Base-by-base conservation (phyloP, 2,888 invertebrate genomes). In the Drosophila colorata region DNA sequence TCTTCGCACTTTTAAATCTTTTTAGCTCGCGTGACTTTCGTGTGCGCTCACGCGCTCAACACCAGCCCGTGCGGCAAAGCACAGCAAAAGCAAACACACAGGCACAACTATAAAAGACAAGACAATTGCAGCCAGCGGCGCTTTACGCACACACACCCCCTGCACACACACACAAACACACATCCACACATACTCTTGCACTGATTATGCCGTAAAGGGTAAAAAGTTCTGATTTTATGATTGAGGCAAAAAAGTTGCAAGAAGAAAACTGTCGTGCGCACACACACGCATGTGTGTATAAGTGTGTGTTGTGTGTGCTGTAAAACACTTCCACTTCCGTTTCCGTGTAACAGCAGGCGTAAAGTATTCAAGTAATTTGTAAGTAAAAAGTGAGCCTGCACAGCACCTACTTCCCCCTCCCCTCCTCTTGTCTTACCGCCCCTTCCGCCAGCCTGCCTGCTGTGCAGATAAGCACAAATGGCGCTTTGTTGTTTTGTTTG, bases 181-280 rank as follows among this genome's bases (percentile, higher is more conserved):
- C 35, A 44, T 44, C 28, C 53, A 43, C 28, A 60, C 23, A 35
- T 57, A 47, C 58, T 58, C 66, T 60, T 64, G 65, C 80, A 69
- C 81, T 87, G 83, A 87, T 84, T 84, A 87, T 84, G 79, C 69
- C 72, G 68, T 87, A 84, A 84, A 79, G 81, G 87, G 87, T 84
- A 87, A 77, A 81, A 87, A 84, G 84, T 84, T 84, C 84, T 84
- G 87, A 87, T 84, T 84, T 87, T 84, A 84, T 84, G 87, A 84
- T 87, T 84, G 84, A 84, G 68, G 70, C 70, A 79, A 70, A 76
- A 76, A 76, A 80, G 73, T 78, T 78, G 68, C 75, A 61, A 72
- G 68, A 59, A 57, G 40, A 63, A 61, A 60, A 61, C 46, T 65
- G 56, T 65, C 58, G 52, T 49, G n/a, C n/a, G 44, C n/a, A 35